Evolutionary conservation across 2,113 vertebrate genomes (phyloP).

Genomic region (Phyllostomus discolor): DNA sequence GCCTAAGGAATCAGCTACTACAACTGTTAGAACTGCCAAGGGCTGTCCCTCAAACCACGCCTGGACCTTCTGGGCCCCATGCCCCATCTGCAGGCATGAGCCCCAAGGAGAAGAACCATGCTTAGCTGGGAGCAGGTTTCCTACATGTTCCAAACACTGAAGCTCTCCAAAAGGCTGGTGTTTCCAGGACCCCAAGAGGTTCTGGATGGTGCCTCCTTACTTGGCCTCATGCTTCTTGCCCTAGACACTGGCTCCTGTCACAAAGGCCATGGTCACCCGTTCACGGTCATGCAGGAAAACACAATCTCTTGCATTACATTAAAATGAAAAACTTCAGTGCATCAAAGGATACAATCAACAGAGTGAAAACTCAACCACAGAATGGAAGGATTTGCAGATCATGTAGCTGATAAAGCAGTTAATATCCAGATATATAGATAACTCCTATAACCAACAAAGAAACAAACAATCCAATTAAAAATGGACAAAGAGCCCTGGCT

Average conservation of each 20-base stretch:
- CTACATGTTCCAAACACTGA: background rate
- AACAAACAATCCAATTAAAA: background rate
- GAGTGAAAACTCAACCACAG: background rate
- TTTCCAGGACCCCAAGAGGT: background rate
- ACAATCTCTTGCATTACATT: background rate
- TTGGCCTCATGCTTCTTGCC: background rate
- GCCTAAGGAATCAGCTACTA: background rate
- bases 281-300: background rate
- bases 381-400: background rate
- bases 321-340: background rate
- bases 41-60: background rate
- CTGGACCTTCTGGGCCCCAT: background rate
- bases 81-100: background rate
- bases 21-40: background rate
- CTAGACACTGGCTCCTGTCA: background rate
- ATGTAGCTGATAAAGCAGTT: background rate
- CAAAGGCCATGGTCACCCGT: background rate
- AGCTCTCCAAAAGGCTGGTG: background rate
- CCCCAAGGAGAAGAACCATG: background rate
- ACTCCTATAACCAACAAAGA: background rate
- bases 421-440: background rate
- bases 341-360: background rate
- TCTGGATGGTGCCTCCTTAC: background rate
- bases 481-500: background rate
- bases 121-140: background rate